These are phyloP conservation scores for Sycophaga agraensis DNA, from an alignment of 1,140 invertebrate genomes.

Conservation along the genomic window DNA sequence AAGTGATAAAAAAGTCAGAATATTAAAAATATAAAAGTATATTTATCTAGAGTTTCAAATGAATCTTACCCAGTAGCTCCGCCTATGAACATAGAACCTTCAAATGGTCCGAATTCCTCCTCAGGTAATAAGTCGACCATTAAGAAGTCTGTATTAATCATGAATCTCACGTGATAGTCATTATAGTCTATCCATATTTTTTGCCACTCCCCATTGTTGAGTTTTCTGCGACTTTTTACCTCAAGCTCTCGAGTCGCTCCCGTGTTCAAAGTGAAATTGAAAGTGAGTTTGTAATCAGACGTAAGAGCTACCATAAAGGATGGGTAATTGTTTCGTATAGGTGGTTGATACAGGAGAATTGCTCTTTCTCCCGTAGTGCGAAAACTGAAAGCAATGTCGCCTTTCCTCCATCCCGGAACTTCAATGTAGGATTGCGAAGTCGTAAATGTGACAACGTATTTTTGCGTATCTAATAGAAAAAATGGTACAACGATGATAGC, in stretches of 20 bases:
- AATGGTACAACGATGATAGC: background rate
- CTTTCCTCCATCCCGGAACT: conserved; percentile 87
- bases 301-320: conserved; percentile 88
- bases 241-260: conserved; percentile 75
- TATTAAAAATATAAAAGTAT: too few species aligned
- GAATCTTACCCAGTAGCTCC: conserved; percentile 80
- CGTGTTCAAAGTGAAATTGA: conserved; percentile 87
- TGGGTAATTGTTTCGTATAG: conserved; percentile 82
- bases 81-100: conserved; percentile 90
- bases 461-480: conserved; percentile 77
- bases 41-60: too few species aligned
- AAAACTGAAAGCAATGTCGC: conserved; percentile 90
- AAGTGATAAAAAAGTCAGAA: conserved; percentile 27
- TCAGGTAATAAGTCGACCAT: conserved; percentile 83
- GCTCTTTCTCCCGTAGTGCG: conserved; percentile 86
- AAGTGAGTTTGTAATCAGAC: conserved; percentile 79
- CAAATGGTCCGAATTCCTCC: conserved; percentile 87
- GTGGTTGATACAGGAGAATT: conserved; percentile 86
- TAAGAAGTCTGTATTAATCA: conserved; percentile 84
- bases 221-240: conserved; percentile 75
- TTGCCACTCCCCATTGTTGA: conserved; percentile 93
- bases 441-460: conserved; percentile 91
- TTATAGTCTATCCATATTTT: conserved; percentile 94
- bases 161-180: conserved; percentile 89
- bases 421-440: conserved; percentile 89